phyloP scores from a whole-genome alignment of 37 sponge, comb jelly and placozoan genomes.

The Petrosia ficiformis region DNA sequence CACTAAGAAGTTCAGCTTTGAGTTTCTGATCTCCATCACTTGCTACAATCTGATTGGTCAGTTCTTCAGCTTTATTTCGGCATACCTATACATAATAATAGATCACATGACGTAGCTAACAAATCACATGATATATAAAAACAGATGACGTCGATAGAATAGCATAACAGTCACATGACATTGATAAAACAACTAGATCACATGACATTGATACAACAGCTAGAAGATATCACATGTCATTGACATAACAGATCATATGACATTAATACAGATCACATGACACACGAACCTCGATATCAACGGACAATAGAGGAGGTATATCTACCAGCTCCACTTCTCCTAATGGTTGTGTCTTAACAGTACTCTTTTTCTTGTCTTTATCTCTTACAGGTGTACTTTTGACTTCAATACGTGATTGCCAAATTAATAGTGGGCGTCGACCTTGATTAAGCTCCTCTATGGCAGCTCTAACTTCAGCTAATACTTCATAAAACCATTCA shows the following conservation, averaged over 20 bases:
- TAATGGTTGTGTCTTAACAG: neutral
- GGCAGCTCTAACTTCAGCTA: constrained; percentile 43
- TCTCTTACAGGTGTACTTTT: no score
- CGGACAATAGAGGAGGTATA: no score
- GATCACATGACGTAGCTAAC: neutral
- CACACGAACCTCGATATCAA: no score
- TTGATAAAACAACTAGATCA: no score
- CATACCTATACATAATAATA: neutral
- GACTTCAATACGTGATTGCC: no score
- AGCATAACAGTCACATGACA: no score
- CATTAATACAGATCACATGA: no score
- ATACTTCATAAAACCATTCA: constrained; percentile 75
- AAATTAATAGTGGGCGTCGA: neutral
- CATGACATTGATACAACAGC: no score
- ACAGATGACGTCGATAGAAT: no score
- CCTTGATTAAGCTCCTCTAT: neutral
- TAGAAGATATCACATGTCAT: no score
- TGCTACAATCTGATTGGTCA: constrained; percentile 12
- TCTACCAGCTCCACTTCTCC: neutral
- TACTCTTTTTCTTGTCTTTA: neutral
- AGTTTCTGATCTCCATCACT: neutral
- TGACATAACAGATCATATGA: neutral
- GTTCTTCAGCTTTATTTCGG: neutral
- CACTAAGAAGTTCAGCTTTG: neutral
- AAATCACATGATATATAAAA: no score